These are phyloP conservation scores for Calliopum simillimum DNA, from an alignment of 2,888 invertebrate genomes.

Conservation along the genomic window DNA sequence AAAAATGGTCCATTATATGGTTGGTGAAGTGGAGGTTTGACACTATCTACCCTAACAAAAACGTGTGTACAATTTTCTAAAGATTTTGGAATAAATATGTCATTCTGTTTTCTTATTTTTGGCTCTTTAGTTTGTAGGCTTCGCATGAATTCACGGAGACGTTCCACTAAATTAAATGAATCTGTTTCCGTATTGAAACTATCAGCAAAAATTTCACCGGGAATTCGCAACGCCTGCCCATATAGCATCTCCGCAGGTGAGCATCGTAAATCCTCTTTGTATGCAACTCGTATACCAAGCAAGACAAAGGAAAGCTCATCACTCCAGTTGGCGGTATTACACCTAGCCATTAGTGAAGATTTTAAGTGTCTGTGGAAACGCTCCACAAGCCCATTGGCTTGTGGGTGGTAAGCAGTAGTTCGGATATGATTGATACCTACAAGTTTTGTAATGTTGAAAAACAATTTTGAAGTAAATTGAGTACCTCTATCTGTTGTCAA, in stretches of 20 bases:
- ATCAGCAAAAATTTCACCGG: not conserved
- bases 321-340: no score
- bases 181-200: not conserved
- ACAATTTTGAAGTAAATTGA: not conserved
- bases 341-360: no score
- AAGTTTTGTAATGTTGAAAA: not conserved
- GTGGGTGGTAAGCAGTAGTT: not conserved
- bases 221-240: not conserved
- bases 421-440: not conserved
- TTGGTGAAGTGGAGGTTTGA: no score
- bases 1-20: no score
- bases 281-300: no score
- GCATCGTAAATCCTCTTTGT: no score
- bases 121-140: not conserved
- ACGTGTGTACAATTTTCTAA: constrained; percentile 1
- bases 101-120: not conserved
- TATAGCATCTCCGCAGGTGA: no score
- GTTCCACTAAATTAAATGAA: no score
- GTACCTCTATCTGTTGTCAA: not conserved
- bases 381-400: no score
- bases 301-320: no score
- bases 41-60: not conserved
- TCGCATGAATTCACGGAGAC: not conserved
- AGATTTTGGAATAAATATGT: not conserved
- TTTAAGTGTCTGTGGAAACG: no score